Percentiles rank a stretch among this genome's conserved stretches.
Conservation (phyloP, 1,140 invertebrate species). For the Ceratina japonica region DNA sequence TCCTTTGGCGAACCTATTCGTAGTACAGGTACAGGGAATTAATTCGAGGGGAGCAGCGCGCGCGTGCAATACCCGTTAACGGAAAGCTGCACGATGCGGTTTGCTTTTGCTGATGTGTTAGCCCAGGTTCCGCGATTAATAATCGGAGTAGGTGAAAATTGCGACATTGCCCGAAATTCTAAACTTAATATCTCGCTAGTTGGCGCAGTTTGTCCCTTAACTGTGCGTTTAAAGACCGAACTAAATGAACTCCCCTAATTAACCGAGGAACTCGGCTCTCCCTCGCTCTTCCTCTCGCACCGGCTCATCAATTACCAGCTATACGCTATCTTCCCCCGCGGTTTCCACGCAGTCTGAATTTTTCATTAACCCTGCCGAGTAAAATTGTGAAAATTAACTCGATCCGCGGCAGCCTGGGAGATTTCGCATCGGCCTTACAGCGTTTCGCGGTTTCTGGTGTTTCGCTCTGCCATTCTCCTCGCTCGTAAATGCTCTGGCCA, state of each 20-base stretch:
- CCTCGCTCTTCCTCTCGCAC: background rate
- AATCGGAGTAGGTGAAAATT: background rate
- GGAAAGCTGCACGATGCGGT: conserved; percentile 1
- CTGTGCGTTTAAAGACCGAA: conserved; percentile 7
- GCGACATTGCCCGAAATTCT: conserved; percentile 6
- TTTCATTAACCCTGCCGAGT: conserved; percentile 24
- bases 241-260: conserved; percentile 16
- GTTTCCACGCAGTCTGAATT: background rate
- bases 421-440: background rate
- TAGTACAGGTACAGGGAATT: background rate
- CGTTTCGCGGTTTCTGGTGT: background rate
- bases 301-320: conserved; percentile 23
- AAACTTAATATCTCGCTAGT: conserved; percentile 8
- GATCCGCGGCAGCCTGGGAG: background rate
- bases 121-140: conserved; percentile 4
- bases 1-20: background rate
- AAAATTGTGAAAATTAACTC: conserved; percentile 32
- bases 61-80: background rate
- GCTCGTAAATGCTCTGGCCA: background rate
- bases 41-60: background rate
- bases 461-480: background rate
- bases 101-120: background rate
- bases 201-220: conserved; percentile 9
- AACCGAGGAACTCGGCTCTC: background rate
- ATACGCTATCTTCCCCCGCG: background rate